A percentile compares a stretch with the other conserved stretches of the same genome.
Evolutionary conservation across 2,797 vertebrate species (phyloP).

Genomic region (Ctenosaura bakeri): DNA sequence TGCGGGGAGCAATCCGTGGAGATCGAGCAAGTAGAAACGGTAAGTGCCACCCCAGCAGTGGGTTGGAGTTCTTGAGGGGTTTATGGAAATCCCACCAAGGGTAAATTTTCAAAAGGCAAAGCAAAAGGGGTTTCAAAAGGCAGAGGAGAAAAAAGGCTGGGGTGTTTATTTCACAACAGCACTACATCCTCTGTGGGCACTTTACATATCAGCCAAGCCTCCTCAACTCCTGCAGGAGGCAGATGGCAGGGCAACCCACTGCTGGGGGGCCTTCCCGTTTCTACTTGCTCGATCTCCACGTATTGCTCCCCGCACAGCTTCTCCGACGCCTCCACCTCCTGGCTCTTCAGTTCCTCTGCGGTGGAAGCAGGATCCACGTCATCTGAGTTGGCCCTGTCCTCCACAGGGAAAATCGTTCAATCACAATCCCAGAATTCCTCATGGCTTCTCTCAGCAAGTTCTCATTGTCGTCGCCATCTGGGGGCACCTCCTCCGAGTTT

Average conservation of each 20-base stretch:
- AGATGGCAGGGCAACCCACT: background rate
- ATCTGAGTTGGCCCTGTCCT: slow-evolving; percentile 65
- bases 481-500: slow-evolving; percentile 61
- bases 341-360: slow-evolving; percentile 77
- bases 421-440: slow-evolving; percentile 92
- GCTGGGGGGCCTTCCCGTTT: slow-evolving; percentile 71
- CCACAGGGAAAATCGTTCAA: slow-evolving; percentile 81
- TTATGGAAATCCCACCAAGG: too few relatives aligned
- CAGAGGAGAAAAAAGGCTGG: background rate
- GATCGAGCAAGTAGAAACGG: slow-evolving; percentile 71
- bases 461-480: slow-evolving; percentile 83
- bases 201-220: too few relatives aligned
- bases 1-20: slow-evolving; percentile 69
- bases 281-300: slow-evolving; percentile 67
- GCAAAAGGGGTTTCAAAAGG: too few relatives aligned
- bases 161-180: background rate
- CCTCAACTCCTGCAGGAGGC: background rate
- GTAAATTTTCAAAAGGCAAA: too few relatives aligned
- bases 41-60: slow-evolving; percentile 61
- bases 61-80: too few relatives aligned
- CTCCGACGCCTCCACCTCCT: slow-evolving; percentile 66
- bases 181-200: too few relatives aligned
- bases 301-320: slow-evolving; percentile 67
- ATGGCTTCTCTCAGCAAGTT: slow-evolving; percentile 95
- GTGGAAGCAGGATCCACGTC: slow-evolving; percentile 46